Percentiles rank a stretch among this genome's conserved stretches.
Evolutionary conservation across 2,113 vertebrate genomes (phyloP).

Genomic region (Heterochromis multidens): DNA sequence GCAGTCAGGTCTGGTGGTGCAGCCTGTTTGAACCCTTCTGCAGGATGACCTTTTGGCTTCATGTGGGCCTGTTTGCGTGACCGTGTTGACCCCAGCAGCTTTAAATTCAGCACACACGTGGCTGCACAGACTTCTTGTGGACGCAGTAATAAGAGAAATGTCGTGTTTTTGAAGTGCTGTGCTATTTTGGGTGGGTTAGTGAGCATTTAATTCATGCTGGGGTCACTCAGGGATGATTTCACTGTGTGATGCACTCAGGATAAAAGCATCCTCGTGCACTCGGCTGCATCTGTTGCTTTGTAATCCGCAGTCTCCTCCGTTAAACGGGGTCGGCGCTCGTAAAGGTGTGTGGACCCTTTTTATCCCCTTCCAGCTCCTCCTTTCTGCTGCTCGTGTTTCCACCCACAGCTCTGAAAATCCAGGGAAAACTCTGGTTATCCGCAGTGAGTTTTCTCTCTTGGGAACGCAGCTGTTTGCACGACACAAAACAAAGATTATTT

Average conservation of each 20-base stretch:
- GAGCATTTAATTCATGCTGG: not conserved
- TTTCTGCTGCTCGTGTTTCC: not conserved
- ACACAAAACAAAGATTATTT: constrained; percentile 42
- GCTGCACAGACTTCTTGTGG: not conserved
- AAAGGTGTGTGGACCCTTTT: not conserved
- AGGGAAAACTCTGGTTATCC: not conserved
- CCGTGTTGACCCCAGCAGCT: not conserved
- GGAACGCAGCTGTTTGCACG: constrained; percentile 27
- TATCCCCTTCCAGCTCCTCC: not conserved
- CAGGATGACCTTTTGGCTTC: not conserved
- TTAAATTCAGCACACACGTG: not conserved
- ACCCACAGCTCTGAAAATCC: not conserved
- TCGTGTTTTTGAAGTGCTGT: not conserved
- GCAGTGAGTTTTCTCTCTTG: not conserved
- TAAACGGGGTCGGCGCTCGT: not conserved
- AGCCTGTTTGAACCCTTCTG: not conserved
- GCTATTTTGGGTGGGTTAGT: not conserved
- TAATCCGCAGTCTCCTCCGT: not conserved
- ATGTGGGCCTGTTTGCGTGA: not conserved
- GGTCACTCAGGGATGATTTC: not conserved
- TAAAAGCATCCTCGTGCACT: not conserved
- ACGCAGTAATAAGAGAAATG: not conserved
- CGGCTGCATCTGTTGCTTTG: not conserved
- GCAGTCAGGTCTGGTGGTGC: not conserved
- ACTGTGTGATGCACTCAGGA: not conserved